Evolutionary conservation across 2,113 vertebrate genomes (phyloP), one percentile per base, ranked within the genome.

Genomic region (Piprites chloris): DNA sequence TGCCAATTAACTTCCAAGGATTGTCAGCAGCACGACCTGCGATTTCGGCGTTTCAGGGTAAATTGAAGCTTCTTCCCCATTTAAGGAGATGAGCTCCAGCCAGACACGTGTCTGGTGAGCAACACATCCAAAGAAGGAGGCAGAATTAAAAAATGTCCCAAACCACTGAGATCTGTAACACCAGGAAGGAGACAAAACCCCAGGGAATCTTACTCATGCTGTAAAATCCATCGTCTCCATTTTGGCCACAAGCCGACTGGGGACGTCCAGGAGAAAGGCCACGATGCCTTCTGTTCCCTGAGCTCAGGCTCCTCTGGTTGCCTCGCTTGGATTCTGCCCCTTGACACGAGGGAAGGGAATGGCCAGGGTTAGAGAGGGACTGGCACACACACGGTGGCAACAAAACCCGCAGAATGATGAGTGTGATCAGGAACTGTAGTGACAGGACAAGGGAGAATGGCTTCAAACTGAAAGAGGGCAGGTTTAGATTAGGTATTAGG

Each of bases 231-330:
- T 98, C 94, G 0, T 98, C 98, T 41, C 97, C 96, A 6, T 98
- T 98, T 10, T 98, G 98, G 95, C 97, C 77, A 2, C 98, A 97
- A 1, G 92, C 90, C 7, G 98, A 97, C 83, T 99, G 99, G 11
- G 98, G 98, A 79, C 90, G 96, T 5, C 98, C 97, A 2, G 97
- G 67, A 53, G 98, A 98, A 85, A 98, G 95, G 6, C 78, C 96
- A 41, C 91, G 93, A 67, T 97, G 98, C 68, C 97, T 98, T 63
- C 98, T 98, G 97, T 94, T 98, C 32, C 97, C 97, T 0, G 97
- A 98, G 27, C 98, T 97, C 30, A 98, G 98, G 61, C 97, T 97
- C 42, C 97, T 96, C 56, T 98, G 98, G 33, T 97, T 98, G 67
- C 97, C 92, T 49, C 95, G 97, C 91, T 98, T 99, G 79, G 96